A percentile compares a stretch with the other conserved stretches of the same genome.
Evolutionary conservation across 1,140 invertebrate genomes (phyloP).

Genomic region (Drosophila pseudoobscura): DNA sequence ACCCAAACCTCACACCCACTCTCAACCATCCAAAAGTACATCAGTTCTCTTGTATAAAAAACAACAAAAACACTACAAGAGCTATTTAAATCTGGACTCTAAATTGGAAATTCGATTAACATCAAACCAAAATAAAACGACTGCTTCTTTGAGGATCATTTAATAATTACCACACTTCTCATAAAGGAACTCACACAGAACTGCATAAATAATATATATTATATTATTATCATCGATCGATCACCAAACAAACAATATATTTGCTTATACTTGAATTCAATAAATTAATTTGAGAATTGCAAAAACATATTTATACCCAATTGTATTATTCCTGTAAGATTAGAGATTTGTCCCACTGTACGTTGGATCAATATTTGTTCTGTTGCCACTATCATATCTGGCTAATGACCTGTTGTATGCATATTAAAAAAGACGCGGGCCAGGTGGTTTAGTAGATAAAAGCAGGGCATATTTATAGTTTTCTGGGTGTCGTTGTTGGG

Average conservation of each 20-base stretch:
- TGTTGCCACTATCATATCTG: background rate
- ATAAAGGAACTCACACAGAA: conserved; percentile 55
- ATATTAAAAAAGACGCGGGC: too few relatives aligned
- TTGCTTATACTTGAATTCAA: conserved; percentile 74
- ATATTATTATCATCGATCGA: conserved; percentile 75
- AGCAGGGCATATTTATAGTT: background rate
- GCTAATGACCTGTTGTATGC: too few relatives aligned
- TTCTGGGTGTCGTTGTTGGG: background rate
- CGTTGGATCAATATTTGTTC: background rate
- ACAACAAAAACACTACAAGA: conserved; percentile 30
- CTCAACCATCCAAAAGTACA: conserved; percentile 42
- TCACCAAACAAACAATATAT: conserved; percentile 60
- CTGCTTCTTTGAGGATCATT: conserved; percentile 53
- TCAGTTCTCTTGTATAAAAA: conserved; percentile 7
- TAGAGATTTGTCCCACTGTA: background rate
- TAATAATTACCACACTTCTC: conserved; percentile 47
- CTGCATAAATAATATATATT: conserved; percentile 72
- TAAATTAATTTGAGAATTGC: conserved; percentile 73
- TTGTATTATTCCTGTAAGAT: too few relatives aligned
- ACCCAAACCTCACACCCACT: conserved; percentile 7
- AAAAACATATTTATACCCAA: conserved; percentile 8
- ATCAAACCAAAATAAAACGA: conserved; percentile 52
- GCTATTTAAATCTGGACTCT: conserved; percentile 67
- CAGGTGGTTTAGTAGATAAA: background rate
- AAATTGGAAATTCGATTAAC: conserved; percentile 58